Percentiles rank a stretch among this genome's conserved stretches.
These are phyloP conservation scores for Aphodius granarius DNA, from an alignment of 2,888 invertebrate genomes.

Conservation along the genomic window DNA sequence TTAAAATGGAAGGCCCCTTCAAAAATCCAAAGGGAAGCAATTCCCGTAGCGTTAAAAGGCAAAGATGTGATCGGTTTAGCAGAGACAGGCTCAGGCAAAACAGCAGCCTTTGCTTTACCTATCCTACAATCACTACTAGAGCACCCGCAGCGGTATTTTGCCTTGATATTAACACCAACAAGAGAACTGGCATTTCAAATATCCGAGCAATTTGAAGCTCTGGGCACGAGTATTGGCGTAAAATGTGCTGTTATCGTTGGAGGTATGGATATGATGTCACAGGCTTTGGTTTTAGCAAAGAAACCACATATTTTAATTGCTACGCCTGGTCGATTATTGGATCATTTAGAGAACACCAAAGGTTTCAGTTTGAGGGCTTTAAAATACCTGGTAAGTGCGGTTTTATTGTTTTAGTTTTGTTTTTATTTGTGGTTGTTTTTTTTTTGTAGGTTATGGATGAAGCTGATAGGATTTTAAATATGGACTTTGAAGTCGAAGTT, in stretches of 20 bases:
- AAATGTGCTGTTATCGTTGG: conserved; percentile 97
- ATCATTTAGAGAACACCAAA: conserved; percentile 97
- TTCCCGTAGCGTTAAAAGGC: conserved; percentile 89
- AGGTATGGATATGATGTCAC: conserved; percentile 98
- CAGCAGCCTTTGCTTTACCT: conserved; percentile 96
- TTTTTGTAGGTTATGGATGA: conserved; percentile 88
- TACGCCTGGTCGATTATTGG: conserved; percentile 93
- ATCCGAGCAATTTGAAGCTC: conserved; percentile 96
- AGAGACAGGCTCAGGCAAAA: conserved; percentile 95
- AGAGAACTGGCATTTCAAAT: conserved; percentile 98
- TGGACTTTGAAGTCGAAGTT: conserved; percentile 98
- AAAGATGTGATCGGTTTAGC: conserved; percentile 66
- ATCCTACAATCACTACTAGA: conserved; percentile 90
- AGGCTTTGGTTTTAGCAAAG: conserved; percentile 86
- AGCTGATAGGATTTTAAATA: conserved; percentile 97
- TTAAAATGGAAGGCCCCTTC: conserved; percentile 95
- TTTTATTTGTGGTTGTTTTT: not conserved
- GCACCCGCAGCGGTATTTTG: conserved; percentile 92
- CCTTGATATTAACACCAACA: conserved; percentile 92
- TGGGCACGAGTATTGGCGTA: conserved; percentile 87
- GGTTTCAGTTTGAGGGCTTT: conserved; percentile 90
- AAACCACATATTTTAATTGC: conserved; percentile 97
- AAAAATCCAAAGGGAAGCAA: conserved; percentile 92
- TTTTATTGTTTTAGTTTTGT: not conserved
- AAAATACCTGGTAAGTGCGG: conserved; percentile 76